Evolutionary conservation across 2,113 vertebrate species (phyloP).

Genomic region (Zosterops japonicus): DNA sequence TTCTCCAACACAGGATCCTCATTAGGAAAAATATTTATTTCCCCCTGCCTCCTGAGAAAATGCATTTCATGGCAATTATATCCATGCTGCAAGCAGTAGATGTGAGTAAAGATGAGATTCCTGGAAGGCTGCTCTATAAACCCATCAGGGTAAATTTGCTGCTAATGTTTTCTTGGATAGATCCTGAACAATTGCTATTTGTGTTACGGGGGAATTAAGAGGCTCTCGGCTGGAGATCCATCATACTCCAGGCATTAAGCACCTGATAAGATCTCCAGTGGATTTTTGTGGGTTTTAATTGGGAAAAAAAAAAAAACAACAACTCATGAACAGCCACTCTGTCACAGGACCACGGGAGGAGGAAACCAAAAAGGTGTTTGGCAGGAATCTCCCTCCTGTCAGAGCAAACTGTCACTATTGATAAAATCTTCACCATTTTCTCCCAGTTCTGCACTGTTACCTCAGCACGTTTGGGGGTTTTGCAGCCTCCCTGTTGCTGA

Average conservation of each 20-base stretch:
- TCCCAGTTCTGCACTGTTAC: not conserved
- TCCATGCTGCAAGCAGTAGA: not conserved
- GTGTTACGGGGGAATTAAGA: not conserved
- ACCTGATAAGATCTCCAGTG: not conserved
- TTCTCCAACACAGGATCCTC: not conserved
- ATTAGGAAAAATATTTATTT: not conserved
- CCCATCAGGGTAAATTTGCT: not conserved
- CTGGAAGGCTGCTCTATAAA: not conserved
- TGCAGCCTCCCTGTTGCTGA: not conserved
- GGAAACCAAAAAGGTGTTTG: not conserved
- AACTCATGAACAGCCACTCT: not conserved
- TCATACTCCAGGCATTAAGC: not conserved
- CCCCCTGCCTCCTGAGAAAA: not conserved
- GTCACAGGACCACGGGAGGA: not conserved
- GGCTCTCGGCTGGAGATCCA: not conserved
- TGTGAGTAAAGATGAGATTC: not conserved
- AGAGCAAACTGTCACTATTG: not conserved
- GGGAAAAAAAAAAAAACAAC: not conserved
- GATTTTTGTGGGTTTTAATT: not conserved
- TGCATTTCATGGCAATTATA: not conserved
- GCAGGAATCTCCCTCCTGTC: not conserved
- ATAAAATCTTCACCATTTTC: not conserved
- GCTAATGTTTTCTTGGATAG: not conserved
- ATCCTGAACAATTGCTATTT: not conserved
- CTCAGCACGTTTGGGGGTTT: not conserved